Conservation (phyloP, 2,113 vertebrate genomes). For the Nycticorax nycticorax region DNA sequence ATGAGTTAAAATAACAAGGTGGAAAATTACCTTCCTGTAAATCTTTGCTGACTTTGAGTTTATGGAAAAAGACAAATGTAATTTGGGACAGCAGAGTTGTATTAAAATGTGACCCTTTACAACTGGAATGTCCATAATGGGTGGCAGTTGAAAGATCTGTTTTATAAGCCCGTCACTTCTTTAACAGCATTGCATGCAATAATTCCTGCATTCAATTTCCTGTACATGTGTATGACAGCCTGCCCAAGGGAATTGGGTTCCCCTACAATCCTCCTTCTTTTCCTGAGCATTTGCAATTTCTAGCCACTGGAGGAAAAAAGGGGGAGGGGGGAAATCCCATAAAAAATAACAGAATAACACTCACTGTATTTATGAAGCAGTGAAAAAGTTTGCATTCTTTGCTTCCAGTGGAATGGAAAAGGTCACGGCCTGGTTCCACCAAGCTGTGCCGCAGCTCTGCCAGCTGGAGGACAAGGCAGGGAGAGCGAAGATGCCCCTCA, state of each 20-base stretch:
- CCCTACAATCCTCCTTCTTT: background rate
- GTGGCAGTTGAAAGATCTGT: conserved; percentile 69
- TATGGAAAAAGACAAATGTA: conserved; percentile 33
- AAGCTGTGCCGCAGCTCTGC: background rate
- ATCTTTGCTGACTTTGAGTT: background rate
- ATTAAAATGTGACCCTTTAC: conserved; percentile 56
- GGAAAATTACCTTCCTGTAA: background rate
- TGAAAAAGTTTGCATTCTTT: background rate
- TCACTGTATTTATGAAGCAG: conserved; percentile 9
- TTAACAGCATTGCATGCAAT: conserved; percentile 53
- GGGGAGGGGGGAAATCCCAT: no score
- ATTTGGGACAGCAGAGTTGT: conserved; percentile 50
- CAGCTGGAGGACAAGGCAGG: background rate
- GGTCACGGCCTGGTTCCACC: background rate
- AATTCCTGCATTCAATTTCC: conserved; percentile 75
- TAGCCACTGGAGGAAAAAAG: background rate
- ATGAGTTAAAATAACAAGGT: background rate
- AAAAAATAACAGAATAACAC: background rate
- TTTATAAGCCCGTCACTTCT: conserved; percentile 69
- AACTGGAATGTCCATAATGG: conserved; percentile 47
- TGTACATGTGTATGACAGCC: conserved; percentile 64
- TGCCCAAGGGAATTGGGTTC: conserved; percentile 35
- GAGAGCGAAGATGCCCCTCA: background rate
- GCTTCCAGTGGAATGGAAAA: background rate
- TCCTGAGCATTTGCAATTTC: background rate